These are phyloP conservation scores for Ceryle rudis DNA, from an alignment of 2,797 vertebrate genomes.

Conservation along the genomic window DNA sequence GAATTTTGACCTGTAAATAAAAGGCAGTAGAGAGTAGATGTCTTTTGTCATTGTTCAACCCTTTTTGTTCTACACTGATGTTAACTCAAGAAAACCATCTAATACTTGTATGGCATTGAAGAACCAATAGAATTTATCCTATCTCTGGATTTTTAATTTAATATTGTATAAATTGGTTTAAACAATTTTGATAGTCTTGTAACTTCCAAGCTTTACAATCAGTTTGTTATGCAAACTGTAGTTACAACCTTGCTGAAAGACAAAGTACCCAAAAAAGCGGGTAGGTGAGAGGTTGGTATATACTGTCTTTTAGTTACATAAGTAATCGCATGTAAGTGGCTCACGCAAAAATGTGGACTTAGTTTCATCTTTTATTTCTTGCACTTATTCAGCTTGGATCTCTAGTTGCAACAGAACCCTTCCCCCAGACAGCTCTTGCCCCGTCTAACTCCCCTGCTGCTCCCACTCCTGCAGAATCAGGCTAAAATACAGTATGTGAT, in stretches of 20 bases:
- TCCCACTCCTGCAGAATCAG: background rate
- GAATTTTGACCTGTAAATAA: slow-evolving; percentile 54
- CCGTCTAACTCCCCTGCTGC: background rate
- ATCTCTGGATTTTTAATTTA: slow-evolving; percentile 64
- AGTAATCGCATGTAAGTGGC: background rate
- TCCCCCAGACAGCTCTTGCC: background rate
- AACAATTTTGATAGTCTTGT: slow-evolving; percentile 32
- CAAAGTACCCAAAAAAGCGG: background rate
- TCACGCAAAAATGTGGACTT: background rate
- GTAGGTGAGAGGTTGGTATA: background rate
- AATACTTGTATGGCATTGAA: slow-evolving; percentile 67
- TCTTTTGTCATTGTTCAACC: background rate
- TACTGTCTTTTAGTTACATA: background rate
- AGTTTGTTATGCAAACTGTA: slow-evolving; percentile 13
- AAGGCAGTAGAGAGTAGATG: background rate
- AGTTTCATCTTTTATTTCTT: background rate
- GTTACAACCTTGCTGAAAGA: background rate
- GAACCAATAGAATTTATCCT: slow-evolving; percentile 45
- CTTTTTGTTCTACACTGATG: background rate
- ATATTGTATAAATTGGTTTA: slow-evolving; percentile 56
- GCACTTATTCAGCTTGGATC: background rate
- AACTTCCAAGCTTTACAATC: background rate
- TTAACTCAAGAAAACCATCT: slow-evolving; percentile 5
- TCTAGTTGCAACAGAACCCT: background rate
- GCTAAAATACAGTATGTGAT: background rate